phyloP scores from a whole-genome alignment of 2,888 invertebrate genomes.

The Osmoderma eremita region DNA sequence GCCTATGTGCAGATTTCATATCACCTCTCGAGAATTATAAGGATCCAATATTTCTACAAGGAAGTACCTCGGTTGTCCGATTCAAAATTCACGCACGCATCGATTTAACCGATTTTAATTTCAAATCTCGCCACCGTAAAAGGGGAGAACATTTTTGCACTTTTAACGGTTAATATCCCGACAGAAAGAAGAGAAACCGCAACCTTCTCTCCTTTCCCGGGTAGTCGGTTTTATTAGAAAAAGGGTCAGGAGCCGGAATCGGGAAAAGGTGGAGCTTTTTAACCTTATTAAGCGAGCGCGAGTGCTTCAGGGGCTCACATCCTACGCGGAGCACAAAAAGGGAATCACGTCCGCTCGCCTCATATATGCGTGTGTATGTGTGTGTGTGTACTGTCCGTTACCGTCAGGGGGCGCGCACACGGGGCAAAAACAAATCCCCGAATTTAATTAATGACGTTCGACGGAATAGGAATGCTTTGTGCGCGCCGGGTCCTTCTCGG shows the following conservation, averaged over 20 bases:
- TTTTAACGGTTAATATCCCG: constrained; percentile 19
- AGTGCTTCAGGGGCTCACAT: constrained; percentile 26
- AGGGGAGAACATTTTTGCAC: constrained; percentile 20
- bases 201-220: constrained; percentile 23
- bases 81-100: background rate
- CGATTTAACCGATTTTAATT: constrained; percentile 16
- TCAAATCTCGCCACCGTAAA: constrained; percentile 10
- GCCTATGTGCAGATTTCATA: too few species aligned
- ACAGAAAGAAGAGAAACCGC: constrained; percentile 25
- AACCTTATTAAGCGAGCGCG: constrained; percentile 58
- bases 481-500: constrained; percentile 46
- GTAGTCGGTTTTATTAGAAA: constrained; percentile 33
- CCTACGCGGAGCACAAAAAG: constrained; percentile 58
- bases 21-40: too few species aligned
- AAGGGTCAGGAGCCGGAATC: constrained; percentile 33
- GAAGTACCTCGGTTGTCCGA: too few species aligned
- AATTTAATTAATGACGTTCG: constrained; percentile 65
- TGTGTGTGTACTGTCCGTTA: constrained; percentile 47
- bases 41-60: too few species aligned
- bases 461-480: constrained; percentile 63
- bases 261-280: constrained; percentile 52
- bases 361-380: background rate
- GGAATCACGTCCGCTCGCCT: constrained; percentile 59
- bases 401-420: constrained; percentile 17
- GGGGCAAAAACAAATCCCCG: constrained; percentile 63